A percentile compares a stretch with the other conserved stretches of the same genome.
Conservation (phyloP, 2,113 vertebrate genomes). For the Corydoras maculifer region DNA sequence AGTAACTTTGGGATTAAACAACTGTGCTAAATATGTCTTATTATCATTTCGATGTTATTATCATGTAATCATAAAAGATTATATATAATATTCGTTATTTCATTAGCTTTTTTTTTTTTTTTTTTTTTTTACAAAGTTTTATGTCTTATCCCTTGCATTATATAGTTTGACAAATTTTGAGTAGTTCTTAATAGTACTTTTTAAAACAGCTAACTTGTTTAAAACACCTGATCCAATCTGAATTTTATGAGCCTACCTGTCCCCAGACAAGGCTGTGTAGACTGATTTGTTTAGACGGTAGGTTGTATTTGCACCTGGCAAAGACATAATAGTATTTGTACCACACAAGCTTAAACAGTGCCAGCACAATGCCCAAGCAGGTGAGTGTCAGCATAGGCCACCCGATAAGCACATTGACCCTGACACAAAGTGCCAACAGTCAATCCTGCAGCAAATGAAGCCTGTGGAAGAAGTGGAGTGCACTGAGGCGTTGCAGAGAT, state of each 20-base stretch:
- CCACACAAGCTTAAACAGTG: conserved; percentile 16
- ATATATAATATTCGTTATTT: too few species aligned
- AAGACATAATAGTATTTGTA: conserved; percentile 13
- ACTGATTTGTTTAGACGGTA: conserved; percentile 17
- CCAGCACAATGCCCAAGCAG: conserved; percentile 33
- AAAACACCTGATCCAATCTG: too few species aligned
- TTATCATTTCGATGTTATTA: too few species aligned
- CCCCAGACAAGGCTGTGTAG: conserved; percentile 2
- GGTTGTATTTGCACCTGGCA: conserved; percentile 29
- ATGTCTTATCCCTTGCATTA: too few species aligned
- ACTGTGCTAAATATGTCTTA: too few species aligned
- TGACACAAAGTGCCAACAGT: conserved; percentile 27
- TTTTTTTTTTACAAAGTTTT: too few species aligned
- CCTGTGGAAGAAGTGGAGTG: conserved; percentile 16
- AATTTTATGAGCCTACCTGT: background rate
- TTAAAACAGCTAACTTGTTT: too few species aligned
- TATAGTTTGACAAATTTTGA: too few species aligned
- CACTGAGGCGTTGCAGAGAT: conserved; percentile 29
- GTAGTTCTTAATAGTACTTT: too few species aligned
- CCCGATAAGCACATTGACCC: conserved; percentile 43
- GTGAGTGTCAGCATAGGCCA: conserved; percentile 28
- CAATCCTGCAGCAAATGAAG: conserved; percentile 39
- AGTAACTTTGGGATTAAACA: conserved; percentile 32
- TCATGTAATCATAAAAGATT: too few species aligned
- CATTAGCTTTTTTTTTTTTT: too few species aligned